Conservation (phyloP, 2,113 vertebrate genomes). For the Tonatia bakeri region DNA sequence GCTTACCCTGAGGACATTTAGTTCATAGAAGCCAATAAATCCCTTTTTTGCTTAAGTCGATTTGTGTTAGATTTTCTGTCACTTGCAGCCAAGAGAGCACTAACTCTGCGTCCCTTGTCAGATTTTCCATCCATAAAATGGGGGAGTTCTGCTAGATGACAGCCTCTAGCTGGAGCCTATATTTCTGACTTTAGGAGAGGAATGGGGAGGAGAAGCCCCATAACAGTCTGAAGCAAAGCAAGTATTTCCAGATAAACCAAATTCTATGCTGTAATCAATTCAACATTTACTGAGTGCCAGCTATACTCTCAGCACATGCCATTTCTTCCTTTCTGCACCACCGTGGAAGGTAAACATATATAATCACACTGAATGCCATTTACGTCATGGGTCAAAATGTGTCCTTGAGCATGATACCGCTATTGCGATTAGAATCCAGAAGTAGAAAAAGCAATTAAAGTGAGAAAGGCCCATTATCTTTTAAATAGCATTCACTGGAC, state of each 20-base stretch:
- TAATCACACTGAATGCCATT: neutral
- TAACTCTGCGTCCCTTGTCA: neutral
- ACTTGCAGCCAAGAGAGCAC: neutral
- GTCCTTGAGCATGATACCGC: neutral
- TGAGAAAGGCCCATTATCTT: conserved; percentile 20
- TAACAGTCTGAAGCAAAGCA: neutral
- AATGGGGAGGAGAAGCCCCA: neutral
- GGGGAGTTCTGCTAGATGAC: neutral
- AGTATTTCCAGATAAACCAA: conserved; percentile 23
- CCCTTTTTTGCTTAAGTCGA: conserved; percentile 25
- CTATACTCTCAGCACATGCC: neutral
- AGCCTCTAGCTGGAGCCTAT: neutral
- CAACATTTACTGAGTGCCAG: neutral
- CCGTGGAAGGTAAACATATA: neutral
- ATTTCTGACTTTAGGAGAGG: conserved; percentile 32
- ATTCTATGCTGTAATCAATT: neutral
- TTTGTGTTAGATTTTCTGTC: conserved; percentile 14
- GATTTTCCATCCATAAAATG: neutral
- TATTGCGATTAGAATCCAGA: neutral
- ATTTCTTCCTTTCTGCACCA: neutral
- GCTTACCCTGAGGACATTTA: neutral
- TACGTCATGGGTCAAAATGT: neutral
- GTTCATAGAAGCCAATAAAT: neutral
- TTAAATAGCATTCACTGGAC: conserved; percentile 34
- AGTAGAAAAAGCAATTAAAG: conserved; percentile 39